Percentiles rank a stretch among this genome's conserved stretches.
Conservation (phyloP, 1,140 invertebrate species). For the Orchestia grillus region DNA sequence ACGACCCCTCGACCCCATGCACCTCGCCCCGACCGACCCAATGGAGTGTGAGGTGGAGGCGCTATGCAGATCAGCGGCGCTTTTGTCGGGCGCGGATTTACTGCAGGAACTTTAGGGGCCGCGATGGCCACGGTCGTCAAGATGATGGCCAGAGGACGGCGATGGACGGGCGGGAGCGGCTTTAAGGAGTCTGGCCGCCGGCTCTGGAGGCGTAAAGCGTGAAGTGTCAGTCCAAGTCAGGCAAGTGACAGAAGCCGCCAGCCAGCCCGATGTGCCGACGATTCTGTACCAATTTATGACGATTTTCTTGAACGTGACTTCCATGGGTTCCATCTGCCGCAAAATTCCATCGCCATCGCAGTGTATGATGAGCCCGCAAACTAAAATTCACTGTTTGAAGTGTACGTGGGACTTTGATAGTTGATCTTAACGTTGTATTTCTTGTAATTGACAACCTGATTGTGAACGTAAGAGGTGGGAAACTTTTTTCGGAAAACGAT, state of each 20-base stretch:
- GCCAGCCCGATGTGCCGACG: neutral
- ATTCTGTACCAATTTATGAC: neutral
- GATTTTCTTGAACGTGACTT: neutral
- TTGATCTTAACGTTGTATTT: no score
- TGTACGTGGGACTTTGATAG: no score
- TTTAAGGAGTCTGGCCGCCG: neutral
- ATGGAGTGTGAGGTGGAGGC: neutral
- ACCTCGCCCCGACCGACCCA: neutral
- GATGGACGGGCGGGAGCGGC: neutral
- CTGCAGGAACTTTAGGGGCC: slow-evolving; percentile 31
- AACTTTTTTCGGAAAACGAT: no score
- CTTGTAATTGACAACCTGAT: no score
- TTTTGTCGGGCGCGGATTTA: slow-evolving; percentile 16
- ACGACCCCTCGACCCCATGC: neutral
- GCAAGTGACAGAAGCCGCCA: neutral
- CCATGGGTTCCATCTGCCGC: neutral
- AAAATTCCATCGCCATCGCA: no score
- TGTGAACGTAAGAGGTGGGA: no score
- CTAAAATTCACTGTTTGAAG: no score
- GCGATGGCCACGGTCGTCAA: neutral
- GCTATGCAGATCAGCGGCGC: slow-evolving; percentile 35
- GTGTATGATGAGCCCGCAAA: no score
- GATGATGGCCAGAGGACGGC: neutral
- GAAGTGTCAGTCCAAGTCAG: neutral
- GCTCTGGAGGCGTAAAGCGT: neutral